phyloP scores from a whole-genome alignment of 1,140 invertebrate genomes.

The Zaprionus ornatus region DNA sequence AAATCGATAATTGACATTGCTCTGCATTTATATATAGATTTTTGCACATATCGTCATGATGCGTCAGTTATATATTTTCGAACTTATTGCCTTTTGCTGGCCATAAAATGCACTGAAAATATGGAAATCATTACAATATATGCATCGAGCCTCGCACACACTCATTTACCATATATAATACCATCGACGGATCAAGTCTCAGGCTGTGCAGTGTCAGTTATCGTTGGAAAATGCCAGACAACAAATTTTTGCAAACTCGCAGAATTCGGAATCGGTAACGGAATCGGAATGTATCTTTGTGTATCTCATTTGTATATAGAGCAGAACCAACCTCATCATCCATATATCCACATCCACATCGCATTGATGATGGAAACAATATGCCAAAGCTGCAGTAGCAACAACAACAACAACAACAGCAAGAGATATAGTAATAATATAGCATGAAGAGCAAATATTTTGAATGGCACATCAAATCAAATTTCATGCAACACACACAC shows the following conservation, averaged over 20 bases:
- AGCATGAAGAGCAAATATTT: conserved; percentile 35
- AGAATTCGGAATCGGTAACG: conserved; percentile 20
- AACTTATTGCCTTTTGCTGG: neutral
- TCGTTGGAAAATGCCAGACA: conserved; percentile 21
- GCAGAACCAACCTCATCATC: conserved; percentile 28
- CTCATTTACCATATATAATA: neutral
- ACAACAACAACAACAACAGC: conserved; percentile 16
- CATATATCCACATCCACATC: neutral
- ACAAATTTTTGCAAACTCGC: conserved; percentile 41
- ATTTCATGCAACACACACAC: conserved; percentile 39
- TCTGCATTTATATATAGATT: too few relatives aligned
- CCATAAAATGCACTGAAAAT: neutral
- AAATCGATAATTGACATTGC: neutral
- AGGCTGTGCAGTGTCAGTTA: conserved; percentile 33
- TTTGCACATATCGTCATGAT: too few relatives aligned
- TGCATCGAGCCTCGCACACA: neutral
- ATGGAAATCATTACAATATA: neutral
- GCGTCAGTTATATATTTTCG: too few relatives aligned
- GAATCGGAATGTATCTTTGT: conserved; percentile 27
- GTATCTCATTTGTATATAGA: conserved; percentile 24
- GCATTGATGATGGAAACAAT: conserved; percentile 50
- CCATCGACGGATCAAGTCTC: conserved; percentile 2
- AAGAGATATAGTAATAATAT: conserved; percentile 15
- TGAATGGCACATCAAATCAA: conserved; percentile 53
- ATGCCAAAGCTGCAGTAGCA: conserved; percentile 37